Evolutionary conservation across 2,888 invertebrate species (phyloP).

Genomic region (Watsonalla binaria): DNA sequence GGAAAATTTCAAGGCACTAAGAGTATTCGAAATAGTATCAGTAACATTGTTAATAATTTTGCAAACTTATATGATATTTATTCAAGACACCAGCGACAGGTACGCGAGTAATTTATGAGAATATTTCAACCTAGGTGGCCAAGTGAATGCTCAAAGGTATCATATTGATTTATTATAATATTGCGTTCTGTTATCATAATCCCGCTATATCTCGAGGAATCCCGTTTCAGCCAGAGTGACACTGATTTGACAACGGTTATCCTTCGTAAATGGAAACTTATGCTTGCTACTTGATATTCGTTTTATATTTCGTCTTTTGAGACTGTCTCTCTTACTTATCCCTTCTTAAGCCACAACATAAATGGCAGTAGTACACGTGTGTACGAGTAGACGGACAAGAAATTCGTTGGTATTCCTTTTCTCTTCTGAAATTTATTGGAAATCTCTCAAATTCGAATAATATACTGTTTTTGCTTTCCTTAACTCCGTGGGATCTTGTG

Average conservation of each 20-base stretch:
- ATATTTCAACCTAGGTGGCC: not conserved
- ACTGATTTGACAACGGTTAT: constrained; percentile 35
- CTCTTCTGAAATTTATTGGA: too few species aligned
- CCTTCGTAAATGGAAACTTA: constrained; percentile 12
- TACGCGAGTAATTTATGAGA: not conserved
- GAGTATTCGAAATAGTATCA: too few species aligned
- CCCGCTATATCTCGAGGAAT: constrained; percentile 15
- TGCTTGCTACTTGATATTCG: constrained; percentile 14
- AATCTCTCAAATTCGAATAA: too few species aligned
- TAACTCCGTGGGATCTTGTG: too few species aligned
- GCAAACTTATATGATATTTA: too few species aligned
- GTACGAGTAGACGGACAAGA: too few species aligned
- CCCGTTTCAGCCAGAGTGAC: constrained; percentile 19
- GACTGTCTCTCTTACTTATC: not conserved
- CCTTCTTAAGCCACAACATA: not conserved
- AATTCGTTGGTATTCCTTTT: too few species aligned
- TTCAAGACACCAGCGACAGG: too few species aligned
- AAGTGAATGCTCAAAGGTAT: not conserved
- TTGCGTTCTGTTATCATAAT: constrained; percentile 12
- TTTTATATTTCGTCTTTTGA: not conserved
- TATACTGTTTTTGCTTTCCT: too few species aligned
- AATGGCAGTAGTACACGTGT: too few species aligned
- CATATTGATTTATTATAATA: constrained; percentile 1
- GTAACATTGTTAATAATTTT: too few species aligned
- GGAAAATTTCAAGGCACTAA: too few species aligned